A percentile compares a stretch with the other conserved stretches of the same genome.
Evolutionary conservation across 2,113 vertebrate genomes (phyloP).

Genomic region (Daboia siamensis): DNA sequence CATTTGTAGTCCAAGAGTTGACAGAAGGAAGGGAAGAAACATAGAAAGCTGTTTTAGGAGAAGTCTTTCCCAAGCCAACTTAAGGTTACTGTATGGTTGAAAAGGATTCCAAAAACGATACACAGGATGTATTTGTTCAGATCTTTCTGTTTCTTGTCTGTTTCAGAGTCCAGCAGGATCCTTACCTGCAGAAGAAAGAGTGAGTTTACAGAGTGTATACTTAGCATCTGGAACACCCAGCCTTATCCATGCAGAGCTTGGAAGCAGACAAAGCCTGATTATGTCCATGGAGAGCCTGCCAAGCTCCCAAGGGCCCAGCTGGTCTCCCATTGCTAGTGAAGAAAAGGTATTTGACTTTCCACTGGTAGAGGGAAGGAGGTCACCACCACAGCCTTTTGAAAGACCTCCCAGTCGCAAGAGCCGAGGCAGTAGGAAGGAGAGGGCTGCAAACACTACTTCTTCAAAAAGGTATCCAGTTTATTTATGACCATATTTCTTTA

Average conservation of each 20-base stretch:
- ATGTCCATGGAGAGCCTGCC: neutral
- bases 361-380: neutral
- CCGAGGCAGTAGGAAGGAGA: neutral
- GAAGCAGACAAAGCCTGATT: neutral
- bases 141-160: neutral
- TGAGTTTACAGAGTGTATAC: conserved; percentile 1
- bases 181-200: neutral
- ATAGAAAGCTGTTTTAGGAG: neutral
- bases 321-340: neutral
- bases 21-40: neutral
- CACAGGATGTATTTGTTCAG: neutral
- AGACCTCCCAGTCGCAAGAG: neutral
- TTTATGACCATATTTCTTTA: neutral
- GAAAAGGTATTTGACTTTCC: neutral
- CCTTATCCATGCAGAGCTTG: neutral
- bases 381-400: neutral
- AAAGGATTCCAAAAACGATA: neutral
- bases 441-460: neutral
- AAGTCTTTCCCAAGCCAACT: neutral
- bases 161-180: neutral
- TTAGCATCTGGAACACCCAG: neutral
- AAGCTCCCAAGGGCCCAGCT: neutral
- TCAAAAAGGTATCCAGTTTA: neutral
- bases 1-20: neutral
- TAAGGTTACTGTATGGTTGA: neutral